These are phyloP conservation scores for Neelides sp. DNA, from an alignment of 1,140 invertebrate genomes.

Conservation along the genomic window DNA sequence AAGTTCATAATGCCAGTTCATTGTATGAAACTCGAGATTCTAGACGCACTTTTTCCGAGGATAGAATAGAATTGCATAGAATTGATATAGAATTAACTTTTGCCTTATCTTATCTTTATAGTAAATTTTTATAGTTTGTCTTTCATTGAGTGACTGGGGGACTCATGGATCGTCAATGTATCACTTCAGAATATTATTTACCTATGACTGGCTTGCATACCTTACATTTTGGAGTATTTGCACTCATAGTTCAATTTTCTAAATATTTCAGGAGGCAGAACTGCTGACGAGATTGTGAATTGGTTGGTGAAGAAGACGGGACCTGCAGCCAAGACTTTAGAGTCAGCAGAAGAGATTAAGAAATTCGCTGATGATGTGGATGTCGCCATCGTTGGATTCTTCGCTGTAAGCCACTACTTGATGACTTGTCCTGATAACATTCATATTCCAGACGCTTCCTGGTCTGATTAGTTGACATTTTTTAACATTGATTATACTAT, in stretches of 20 bases:
- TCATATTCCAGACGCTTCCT: background rate
- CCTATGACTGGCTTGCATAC: too few species aligned
- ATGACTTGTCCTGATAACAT: background rate
- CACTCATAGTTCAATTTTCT: background rate
- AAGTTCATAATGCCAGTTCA: too few species aligned
- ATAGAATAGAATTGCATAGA: too few species aligned
- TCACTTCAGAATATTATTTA: too few species aligned
- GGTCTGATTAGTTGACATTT: background rate
- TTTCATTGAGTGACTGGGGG: too few species aligned
- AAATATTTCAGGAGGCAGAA: conserved; percentile 58
- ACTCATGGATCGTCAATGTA: too few species aligned
- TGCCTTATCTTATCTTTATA: too few species aligned
- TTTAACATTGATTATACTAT: conserved; percentile 1
- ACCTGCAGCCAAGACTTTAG: conserved; percentile 65
- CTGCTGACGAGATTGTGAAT: conserved; percentile 77
- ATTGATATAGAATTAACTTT: too few species aligned
- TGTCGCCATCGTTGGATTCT: conserved; percentile 84
- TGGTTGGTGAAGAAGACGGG: conserved; percentile 97
- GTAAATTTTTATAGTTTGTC: too few species aligned
- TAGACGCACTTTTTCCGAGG: too few species aligned
- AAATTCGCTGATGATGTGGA: conserved; percentile 65
- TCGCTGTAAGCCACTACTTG: conserved; percentile 55
- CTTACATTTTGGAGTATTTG: too few species aligned
- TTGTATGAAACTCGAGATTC: too few species aligned
- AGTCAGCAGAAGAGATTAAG: conserved; percentile 67